Base-by-base conservation (phyloP, 1,140 invertebrate genomes). In the Drosophila funebris region DNA sequence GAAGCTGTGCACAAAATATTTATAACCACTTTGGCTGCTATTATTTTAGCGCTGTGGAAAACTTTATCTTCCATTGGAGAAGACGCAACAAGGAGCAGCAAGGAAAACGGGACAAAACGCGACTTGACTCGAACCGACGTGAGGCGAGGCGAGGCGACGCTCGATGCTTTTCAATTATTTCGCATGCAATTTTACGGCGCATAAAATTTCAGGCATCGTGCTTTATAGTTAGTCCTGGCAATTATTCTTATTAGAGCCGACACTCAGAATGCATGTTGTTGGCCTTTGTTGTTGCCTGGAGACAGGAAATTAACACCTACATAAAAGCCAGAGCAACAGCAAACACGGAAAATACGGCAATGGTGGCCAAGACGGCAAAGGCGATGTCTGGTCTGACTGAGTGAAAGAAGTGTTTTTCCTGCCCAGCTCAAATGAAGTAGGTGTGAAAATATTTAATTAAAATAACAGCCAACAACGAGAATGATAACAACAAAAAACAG, bases 361-460 rank as follows among this genome's bases (percentile, higher is more conserved):
- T n/a, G n/a, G n/a, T n/a, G n/a, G n/a, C n/a, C n/a, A 58, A 22
- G 22, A 22, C 22, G 69, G 36, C 54, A 43, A 61, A 20, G 24
- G 53, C 27, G 29, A 22, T 29, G 22, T 8, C 44, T n/a, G n/a
- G n/a, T n/a, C n/a, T n/a, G n/a, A n/a, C 46, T 27, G n/a, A 29
- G 46, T 50, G 24, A 50, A 50, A 9, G 27, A 31, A 18, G 27
- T 24, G 44, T 67, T 57, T 33, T 50, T 52, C 29, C 33, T 57
- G 31, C 27, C 52, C 31, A 54, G 66, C 66, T 74, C 50, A 67
- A 76, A 80, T 77, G 73, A 78, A 76, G 70, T 85, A 91, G 83
- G 90, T 90, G 88, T 85, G 78, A 90, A 90, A 76, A 81, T 91
- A 90, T 90, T 88, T 90, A 90, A 90, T 90, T 90, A 90, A 90